Percentiles rank a stretch among this genome's conserved stretches.
Evolutionary conservation across 2,888 invertebrate species (phyloP).

Genomic region (Macrophya annulata): DNA sequence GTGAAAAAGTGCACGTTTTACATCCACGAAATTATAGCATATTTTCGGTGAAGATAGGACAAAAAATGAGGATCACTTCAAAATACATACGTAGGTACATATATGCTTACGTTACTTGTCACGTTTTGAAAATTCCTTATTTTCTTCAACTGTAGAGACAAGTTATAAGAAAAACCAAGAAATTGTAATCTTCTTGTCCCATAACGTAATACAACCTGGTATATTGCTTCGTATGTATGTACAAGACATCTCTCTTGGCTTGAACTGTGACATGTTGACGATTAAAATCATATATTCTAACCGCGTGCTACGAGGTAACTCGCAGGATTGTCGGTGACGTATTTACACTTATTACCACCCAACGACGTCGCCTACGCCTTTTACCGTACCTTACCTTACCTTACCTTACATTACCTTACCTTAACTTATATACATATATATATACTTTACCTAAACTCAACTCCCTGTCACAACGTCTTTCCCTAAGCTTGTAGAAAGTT

Average conservation of each 20-base stretch:
- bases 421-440: no score
- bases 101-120: not conserved
- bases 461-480: not conserved
- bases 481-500: slow-evolving; percentile 18
- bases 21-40: no score
- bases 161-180: not conserved
- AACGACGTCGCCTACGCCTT: not conserved
- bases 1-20: no score
- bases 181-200: slow-evolving; percentile 2
- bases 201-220: not conserved
- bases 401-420: no score
- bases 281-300: slow-evolving; percentile 5
- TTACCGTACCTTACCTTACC: no score
- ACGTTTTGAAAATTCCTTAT: not conserved
- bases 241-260: not conserved
- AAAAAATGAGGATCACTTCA: no score
- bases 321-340: not conserved
- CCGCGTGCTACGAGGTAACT: not conserved
- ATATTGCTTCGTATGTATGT: slow-evolving; percentile 1
- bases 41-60: no score
- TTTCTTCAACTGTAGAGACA: not conserved
- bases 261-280: not conserved
- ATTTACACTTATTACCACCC: slow-evolving; percentile 15
- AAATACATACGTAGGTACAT: no score
- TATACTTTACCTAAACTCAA: not conserved